phyloP scores from a whole-genome alignment of 2,113 vertebrate species.

The Nothocercus julius region DNA sequence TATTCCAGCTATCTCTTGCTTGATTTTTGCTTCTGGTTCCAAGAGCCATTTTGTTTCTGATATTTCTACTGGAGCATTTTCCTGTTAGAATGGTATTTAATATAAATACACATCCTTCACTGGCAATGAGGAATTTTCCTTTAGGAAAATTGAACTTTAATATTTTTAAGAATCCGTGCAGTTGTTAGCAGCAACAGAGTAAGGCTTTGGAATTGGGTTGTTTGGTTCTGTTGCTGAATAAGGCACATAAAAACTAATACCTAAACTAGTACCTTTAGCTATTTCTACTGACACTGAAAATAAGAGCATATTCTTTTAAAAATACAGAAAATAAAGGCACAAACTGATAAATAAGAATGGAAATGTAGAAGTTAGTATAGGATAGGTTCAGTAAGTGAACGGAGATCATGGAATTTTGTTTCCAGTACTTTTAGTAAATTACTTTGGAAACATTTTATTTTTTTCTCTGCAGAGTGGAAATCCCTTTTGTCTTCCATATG shows the following conservation, averaged over 20 bases:
- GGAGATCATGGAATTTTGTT: background rate
- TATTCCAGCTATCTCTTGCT: background rate
- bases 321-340: background rate
- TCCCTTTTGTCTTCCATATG: constrained; percentile 83
- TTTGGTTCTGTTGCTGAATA: background rate
- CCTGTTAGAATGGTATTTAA: background rate
- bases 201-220: background rate
- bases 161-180: background rate
- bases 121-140: background rate
- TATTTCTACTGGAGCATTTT: background rate
- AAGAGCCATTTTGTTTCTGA: background rate
- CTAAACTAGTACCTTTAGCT: background rate
- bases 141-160: background rate
- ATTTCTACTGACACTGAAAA: background rate
- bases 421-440: background rate
- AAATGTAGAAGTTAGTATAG: background rate
- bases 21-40: background rate
- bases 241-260: background rate
- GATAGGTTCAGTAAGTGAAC: background rate
- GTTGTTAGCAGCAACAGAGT: background rate
- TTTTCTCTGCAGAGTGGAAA: constrained; percentile 79
- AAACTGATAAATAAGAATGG: background rate
- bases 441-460: background rate
- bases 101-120: background rate
- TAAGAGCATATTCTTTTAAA: background rate